These are phyloP conservation scores for Gymnoscopelus braueri DNA, from an alignment of 2,797 vertebrate species.

Conservation along the genomic window DNA sequence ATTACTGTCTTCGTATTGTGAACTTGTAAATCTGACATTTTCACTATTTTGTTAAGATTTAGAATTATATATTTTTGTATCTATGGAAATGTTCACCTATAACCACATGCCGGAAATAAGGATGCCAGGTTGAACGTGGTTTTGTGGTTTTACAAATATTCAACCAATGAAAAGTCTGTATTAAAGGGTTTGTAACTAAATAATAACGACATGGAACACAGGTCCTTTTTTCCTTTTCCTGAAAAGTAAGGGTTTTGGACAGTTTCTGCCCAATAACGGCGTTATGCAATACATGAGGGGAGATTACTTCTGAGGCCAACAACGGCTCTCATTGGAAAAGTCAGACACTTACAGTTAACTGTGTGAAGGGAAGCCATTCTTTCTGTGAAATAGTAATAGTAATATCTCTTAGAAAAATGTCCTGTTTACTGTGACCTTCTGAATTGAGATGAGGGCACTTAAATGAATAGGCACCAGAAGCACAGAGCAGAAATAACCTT, in stretches of 20 bases:
- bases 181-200: no score
- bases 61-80: no score
- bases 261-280: neutral
- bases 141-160: no score
- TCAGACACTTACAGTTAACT: neutral
- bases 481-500: constrained; percentile 63
- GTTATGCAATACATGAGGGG: constrained; percentile 49
- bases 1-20: no score
- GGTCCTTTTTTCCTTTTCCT: no score
- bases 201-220: no score
- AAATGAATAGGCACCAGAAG: constrained; percentile 44
- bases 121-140: no score
- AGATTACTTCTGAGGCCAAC: constrained; percentile 43
- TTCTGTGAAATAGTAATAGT: constrained; percentile 23
- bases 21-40: no score
- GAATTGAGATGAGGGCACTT: constrained; percentile 52
- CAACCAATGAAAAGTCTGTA: no score
- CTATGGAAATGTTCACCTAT: no score
- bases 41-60: no score
- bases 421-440: constrained; percentile 52
- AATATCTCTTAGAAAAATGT: constrained; percentile 45
- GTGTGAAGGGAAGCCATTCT: constrained; percentile 32
- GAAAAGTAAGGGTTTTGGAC: neutral
- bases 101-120: no score
- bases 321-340: constrained; percentile 16